Conservation (phyloP, 1,140 invertebrate genomes). For the Panagrolaimus sp. region DNA sequence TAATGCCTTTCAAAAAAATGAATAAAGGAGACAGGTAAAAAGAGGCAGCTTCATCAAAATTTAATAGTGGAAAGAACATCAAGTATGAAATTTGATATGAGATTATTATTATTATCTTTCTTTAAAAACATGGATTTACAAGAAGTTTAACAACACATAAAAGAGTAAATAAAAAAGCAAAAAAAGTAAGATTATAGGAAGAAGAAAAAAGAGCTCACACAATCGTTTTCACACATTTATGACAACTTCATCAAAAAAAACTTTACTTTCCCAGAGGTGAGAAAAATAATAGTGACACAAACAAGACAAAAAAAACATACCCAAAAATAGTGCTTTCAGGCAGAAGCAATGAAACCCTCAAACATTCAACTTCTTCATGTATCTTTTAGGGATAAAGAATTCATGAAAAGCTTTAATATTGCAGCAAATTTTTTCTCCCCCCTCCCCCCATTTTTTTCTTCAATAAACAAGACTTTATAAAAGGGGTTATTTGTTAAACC, state of each 20-base stretch:
- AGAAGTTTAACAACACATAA: not conserved
- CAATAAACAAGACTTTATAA: not conserved
- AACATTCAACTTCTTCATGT: not conserved
- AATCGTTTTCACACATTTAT: not conserved
- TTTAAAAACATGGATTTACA: constrained; percentile 12
- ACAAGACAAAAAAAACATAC: not conserved
- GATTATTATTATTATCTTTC: not conserved
- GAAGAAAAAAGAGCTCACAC: too few species aligned
- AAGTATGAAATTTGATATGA: not conserved
- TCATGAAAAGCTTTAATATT: constrained; percentile 7
- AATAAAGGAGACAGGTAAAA: too few species aligned
- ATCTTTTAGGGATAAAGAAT: constrained; percentile 4
- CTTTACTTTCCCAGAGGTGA: constrained; percentile 1
- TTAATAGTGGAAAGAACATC: not conserved
- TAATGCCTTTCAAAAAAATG: too few species aligned
- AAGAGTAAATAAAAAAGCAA: too few species aligned
- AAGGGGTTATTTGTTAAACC: not conserved
- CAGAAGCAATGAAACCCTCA: too few species aligned
- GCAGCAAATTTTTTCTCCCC: not conserved
- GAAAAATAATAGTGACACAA: constrained; percentile 11
- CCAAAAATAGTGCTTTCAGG: not conserved
- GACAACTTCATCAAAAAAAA: not conserved
- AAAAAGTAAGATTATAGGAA: too few species aligned
- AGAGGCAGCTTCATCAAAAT: not conserved
- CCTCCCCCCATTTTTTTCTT: not conserved